Percentiles rank a stretch among this genome's conserved stretches.
phyloP scores from a whole-genome alignment of 2,888 invertebrate genomes.

The Synanthedon formicaeformis region DNA sequence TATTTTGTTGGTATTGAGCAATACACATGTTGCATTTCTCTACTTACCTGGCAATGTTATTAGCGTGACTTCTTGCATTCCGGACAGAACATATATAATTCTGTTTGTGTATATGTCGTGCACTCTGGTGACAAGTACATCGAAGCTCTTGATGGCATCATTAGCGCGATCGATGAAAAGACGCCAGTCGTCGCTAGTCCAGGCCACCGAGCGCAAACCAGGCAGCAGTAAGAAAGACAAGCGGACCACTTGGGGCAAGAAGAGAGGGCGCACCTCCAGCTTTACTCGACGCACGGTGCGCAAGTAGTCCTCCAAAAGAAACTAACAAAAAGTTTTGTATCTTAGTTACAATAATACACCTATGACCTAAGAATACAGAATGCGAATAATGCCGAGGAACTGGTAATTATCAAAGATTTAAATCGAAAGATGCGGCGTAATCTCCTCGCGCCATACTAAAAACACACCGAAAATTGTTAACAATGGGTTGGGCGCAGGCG shows the following conservation, averaged over 20 bases:
- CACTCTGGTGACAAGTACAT: conserved; percentile 79
- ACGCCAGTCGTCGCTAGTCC: conserved; percentile 89
- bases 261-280: conserved; percentile 88
- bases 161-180: conserved; percentile 81
- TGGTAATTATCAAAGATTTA: too few relatives aligned
- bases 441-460: too few relatives aligned
- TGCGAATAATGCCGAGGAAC: too few relatives aligned
- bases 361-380: too few relatives aligned
- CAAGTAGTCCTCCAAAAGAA: conserved; percentile 82
- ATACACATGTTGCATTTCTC: too few relatives aligned
- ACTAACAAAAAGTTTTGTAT: conserved; percentile 44
- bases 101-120: conserved; percentile 92
- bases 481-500: too few relatives aligned
- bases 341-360: too few relatives aligned
- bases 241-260: conserved; percentile 88
- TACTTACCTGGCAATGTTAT: conserved; percentile 78
- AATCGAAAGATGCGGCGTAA: too few relatives aligned
- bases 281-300: conserved; percentile 81
- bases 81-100: conserved; percentile 86
- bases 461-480: too few relatives aligned
- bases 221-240: conserved; percentile 86
- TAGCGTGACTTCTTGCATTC: conserved; percentile 88
- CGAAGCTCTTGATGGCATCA: conserved; percentile 83
- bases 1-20: too few relatives aligned
- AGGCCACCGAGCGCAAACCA: conserved; percentile 82